Percentiles rank a stretch among this genome's conserved stretches.
phyloP scores from a whole-genome alignment of 2,797 vertebrate species.

The Esox masquinongy region DNA sequence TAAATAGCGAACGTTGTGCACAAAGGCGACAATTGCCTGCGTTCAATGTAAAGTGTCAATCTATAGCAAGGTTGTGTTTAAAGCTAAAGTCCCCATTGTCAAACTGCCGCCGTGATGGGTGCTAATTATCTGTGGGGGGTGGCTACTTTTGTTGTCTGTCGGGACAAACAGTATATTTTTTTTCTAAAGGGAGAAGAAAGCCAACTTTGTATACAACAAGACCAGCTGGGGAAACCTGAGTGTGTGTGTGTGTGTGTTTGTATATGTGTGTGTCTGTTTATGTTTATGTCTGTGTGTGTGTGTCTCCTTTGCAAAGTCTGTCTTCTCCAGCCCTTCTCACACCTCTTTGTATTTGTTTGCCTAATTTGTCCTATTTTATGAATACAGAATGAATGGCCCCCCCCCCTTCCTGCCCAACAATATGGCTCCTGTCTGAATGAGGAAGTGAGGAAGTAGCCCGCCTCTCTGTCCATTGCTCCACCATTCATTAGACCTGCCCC shows the following conservation, averaged over 20 bases:
- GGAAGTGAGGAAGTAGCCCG: conserved; percentile 19
- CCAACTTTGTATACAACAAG: conserved; percentile 63
- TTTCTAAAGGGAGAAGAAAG: conserved; percentile 54
- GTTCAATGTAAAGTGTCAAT: conserved; percentile 75
- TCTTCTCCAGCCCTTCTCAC: conserved; percentile 19
- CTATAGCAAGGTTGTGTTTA: conserved; percentile 73
- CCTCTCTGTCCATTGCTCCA: conserved; percentile 21
- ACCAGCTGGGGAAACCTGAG: conserved; percentile 62
- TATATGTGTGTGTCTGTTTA: conserved; percentile 19
- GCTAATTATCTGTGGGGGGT: conserved; percentile 69
- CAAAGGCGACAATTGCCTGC: conserved; percentile 78
- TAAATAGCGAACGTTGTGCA: conserved; percentile 70
- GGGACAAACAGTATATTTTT: conserved; percentile 49
- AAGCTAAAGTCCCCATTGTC: conserved; percentile 66
- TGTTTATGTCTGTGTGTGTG: conserved; percentile 34
- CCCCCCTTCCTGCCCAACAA: conserved; percentile 32
- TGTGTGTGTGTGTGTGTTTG: conserved; percentile 16
- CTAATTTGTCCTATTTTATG: conserved; percentile 54
- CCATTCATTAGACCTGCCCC: conserved; percentile 39
- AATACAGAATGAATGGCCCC: conserved; percentile 53
- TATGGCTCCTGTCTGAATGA: conserved; percentile 49
- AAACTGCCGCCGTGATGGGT: conserved; percentile 67
- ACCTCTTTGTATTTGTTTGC: conserved; percentile 43
- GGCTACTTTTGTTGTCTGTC: conserved; percentile 40
- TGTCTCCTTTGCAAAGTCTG: conserved; percentile 21